phyloP scores from a whole-genome alignment of 2,113 vertebrate genomes.

The Acanthisitta chloris region DNA sequence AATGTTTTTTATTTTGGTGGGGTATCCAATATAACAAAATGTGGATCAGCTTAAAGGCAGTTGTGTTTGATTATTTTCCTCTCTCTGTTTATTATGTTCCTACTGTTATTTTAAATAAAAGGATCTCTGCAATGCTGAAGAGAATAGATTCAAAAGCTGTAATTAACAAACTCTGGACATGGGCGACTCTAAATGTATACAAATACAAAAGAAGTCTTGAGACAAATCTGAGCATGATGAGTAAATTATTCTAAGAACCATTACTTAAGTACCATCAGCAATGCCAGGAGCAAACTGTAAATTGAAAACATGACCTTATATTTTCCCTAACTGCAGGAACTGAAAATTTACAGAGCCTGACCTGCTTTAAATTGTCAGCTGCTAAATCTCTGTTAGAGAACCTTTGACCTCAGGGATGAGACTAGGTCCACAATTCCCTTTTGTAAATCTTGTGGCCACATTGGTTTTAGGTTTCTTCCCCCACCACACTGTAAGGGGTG shows the following conservation, averaged over 20 bases:
- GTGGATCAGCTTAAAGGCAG: neutral
- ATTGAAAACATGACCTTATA: neutral
- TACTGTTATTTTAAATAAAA: conserved; percentile 18
- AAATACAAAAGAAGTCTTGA: neutral
- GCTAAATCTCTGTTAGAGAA: neutral
- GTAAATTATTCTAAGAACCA: neutral
- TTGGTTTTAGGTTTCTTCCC: neutral
- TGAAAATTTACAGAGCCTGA: neutral
- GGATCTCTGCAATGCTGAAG: neutral
- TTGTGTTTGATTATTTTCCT: conserved; percentile 1
- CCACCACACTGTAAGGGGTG: too few species aligned
- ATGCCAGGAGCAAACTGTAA: neutral
- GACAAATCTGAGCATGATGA: neutral
- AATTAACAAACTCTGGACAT: neutral
- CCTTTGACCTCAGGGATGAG: neutral
- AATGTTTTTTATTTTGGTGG: neutral
- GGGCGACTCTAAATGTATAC: neutral
- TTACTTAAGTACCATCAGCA: neutral
- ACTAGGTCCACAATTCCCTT: neutral
- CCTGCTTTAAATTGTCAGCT: neutral
- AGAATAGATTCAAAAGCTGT: neutral
- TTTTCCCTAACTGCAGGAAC: neutral
- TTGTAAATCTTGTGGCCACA: neutral
- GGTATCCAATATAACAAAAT: neutral
- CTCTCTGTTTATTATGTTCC: neutral